These are phyloP conservation scores for Acinonyx jubatus DNA, from an alignment of 2,113 vertebrate genomes.

Conservation along the genomic window DNA sequence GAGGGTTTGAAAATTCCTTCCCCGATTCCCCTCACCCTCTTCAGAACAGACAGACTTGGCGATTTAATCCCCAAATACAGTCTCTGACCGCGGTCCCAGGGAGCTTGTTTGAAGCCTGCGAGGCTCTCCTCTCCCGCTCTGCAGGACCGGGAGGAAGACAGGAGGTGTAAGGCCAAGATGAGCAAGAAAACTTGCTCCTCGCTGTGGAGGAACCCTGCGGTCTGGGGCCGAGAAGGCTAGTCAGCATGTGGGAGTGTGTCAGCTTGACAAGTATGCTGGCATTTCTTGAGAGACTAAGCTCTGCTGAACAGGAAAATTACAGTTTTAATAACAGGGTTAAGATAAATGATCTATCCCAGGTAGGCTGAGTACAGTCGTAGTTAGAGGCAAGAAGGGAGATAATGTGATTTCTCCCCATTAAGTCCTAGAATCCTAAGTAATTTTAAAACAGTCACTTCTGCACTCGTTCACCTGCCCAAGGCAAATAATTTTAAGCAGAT, in stretches of 20 bases:
- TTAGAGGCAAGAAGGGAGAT: conserved; percentile 7
- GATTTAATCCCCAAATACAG: not conserved
- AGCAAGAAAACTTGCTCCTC: not conserved
- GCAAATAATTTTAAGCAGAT: conserved; percentile 42
- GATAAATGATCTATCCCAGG: not conserved
- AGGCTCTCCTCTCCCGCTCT: not conserved
- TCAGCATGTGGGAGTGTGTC: not conserved
- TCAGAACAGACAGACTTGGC: not conserved
- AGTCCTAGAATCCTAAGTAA: conserved; percentile 20
- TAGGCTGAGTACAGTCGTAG: not conserved
- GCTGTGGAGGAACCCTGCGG: not conserved
- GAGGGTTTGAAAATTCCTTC: conserved; percentile 42
- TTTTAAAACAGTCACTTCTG: conserved; percentile 40
- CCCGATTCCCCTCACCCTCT: not conserved
- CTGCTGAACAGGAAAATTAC: conserved; percentile 29
- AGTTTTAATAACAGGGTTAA: not conserved
- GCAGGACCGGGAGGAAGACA: not conserved
- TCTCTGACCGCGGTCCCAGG: not conserved
- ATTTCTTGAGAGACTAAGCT: conserved; percentile 6
- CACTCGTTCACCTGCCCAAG: not conserved
- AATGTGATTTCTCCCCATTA: not conserved
- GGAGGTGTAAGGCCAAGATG: too few species aligned
- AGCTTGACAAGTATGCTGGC: not conserved
- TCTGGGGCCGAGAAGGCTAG: not conserved
- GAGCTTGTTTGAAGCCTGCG: not conserved